Conservation (phyloP, 2,888 invertebrate species). For the Copidosoma aretas region DNA sequence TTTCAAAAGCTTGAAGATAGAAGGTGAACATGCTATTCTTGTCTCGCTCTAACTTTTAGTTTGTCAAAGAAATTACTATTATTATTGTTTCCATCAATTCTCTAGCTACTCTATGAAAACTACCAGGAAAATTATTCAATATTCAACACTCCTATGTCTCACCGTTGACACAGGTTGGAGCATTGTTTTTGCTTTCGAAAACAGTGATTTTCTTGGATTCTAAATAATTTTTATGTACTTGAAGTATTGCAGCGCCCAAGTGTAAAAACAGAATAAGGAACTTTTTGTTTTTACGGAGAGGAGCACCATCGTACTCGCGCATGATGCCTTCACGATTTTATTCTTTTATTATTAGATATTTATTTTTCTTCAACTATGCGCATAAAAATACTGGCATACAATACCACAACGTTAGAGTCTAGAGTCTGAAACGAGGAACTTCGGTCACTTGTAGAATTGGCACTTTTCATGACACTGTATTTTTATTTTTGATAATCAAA, state of each 20-base stretch:
- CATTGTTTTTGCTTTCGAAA: slow-evolving; percentile 10
- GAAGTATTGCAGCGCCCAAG: slow-evolving; percentile 26
- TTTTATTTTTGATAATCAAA: background rate
- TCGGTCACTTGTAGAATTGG: slow-evolving; percentile 15
- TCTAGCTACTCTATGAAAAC: too few species aligned
- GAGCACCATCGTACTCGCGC: slow-evolving; percentile 21
- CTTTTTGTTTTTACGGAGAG: slow-evolving; percentile 21
- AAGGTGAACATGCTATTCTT: too few species aligned
- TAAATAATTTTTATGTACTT: slow-evolving; percentile 12
- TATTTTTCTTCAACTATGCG: slow-evolving; percentile 9
- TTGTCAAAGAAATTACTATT: too few species aligned
- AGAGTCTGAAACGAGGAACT: slow-evolving; percentile 17
- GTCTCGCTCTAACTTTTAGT: too few species aligned
- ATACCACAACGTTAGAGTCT: slow-evolving; percentile 22
- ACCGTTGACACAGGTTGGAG: slow-evolving; percentile 32
- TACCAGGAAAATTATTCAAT: background rate
- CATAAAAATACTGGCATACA: slow-evolving; percentile 35
- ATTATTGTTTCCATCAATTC: slow-evolving; percentile 5
- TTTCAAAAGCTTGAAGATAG: too few species aligned
- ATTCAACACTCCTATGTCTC: slow-evolving; percentile 11
- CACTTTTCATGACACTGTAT: slow-evolving; percentile 8
- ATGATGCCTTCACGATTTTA: slow-evolving; percentile 2
- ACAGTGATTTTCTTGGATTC: slow-evolving; percentile 24
- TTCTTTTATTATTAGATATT: background rate
- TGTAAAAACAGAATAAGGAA: slow-evolving; percentile 36